Conservation (phyloP, 1,140 invertebrate species). For the Lepidostoma basale region DNA sequence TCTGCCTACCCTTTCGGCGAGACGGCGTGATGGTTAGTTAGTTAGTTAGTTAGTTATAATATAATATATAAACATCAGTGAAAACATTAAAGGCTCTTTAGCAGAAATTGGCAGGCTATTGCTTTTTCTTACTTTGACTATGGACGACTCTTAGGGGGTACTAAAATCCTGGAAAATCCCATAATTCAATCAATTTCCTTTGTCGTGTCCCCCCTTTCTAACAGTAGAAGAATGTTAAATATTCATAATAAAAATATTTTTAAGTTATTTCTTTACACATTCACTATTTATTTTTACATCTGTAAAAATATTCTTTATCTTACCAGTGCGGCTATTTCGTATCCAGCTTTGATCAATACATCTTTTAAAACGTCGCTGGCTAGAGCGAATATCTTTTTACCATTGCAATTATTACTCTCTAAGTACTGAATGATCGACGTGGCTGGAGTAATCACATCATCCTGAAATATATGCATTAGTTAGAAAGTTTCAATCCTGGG, state of each 20-base stretch:
- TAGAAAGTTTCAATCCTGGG: neutral
- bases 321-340: conserved; percentile 49
- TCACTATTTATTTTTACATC: neutral
- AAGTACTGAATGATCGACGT: conserved; percentile 55
- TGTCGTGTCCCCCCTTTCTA: too few relatives aligned
- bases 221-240: neutral
- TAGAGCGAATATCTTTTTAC: conserved; percentile 56
- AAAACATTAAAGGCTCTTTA: too few relatives aligned
- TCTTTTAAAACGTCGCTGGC: conserved; percentile 47
- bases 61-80: too few relatives aligned
- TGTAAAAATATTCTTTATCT: neutral
- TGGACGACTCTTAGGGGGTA: neutral
- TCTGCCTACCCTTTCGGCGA: too few relatives aligned
- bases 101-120: too few relatives aligned
- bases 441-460: conserved; percentile 54
- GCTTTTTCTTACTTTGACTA: too few relatives aligned
- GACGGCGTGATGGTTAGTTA: too few relatives aligned
- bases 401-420: conserved; percentile 52
- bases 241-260: neutral
- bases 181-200: too few relatives aligned
- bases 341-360: too few relatives aligned
- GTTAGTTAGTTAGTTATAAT: too few relatives aligned
- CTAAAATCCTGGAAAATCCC: neutral
- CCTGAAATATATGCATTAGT: conserved; percentile 45
- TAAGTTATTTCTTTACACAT: neutral